Conservation (phyloP, 2,797 vertebrate genomes). For the Urocyon cinereoargenteus region DNA sequence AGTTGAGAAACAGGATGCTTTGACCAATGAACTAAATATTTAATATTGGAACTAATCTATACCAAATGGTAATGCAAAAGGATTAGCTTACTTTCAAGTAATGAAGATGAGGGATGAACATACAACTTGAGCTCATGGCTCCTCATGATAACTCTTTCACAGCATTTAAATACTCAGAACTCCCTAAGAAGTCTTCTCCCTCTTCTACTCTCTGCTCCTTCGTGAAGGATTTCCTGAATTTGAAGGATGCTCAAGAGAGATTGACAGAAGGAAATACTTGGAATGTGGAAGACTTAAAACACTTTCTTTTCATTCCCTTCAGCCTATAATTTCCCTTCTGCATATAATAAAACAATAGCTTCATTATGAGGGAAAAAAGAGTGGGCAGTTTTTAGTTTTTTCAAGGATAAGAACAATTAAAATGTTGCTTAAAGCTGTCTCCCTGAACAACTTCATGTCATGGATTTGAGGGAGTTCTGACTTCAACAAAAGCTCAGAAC, state of each 20-base stretch:
- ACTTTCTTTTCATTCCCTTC: background rate
- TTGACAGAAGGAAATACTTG: background rate
- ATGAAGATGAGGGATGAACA: background rate
- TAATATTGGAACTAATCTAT: background rate
- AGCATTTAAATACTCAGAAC: background rate
- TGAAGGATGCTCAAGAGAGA: background rate
- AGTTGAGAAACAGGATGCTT: background rate
- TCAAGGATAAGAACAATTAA: background rate
- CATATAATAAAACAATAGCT: background rate
- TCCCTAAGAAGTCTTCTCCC: background rate
- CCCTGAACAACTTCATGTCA: background rate
- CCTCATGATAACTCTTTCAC: background rate
- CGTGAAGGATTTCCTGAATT: background rate
- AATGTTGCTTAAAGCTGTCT: background rate
- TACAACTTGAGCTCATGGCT: background rate
- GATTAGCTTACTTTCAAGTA: background rate
- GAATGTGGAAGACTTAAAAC: background rate
- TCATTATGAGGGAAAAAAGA: background rate
- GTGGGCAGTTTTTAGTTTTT: background rate
- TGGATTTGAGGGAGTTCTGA: background rate
- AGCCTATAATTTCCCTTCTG: background rate
- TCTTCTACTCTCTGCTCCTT: background rate
- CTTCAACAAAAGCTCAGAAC: background rate
- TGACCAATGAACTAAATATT: background rate
- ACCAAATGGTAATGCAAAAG: background rate